Evolutionary conservation across 2,888 invertebrate species (phyloP), one percentile per base, ranked within the genome.

Genomic region (Empis stercorea): DNA sequence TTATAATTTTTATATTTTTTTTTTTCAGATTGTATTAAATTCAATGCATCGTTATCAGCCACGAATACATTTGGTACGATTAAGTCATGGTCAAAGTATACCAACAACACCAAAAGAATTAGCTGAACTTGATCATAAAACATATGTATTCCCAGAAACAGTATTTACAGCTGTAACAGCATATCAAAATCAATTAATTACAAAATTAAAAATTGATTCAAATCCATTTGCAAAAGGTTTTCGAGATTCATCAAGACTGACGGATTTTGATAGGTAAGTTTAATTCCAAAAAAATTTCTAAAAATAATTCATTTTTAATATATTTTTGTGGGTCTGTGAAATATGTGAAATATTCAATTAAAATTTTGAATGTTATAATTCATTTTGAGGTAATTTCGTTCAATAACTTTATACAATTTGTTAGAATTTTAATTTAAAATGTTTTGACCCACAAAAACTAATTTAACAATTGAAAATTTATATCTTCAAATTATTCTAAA

Each of bases 11-110:
- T 27, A 7, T 27, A 9, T 48, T 45, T 40, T 44, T 44, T 30
- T 17, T 32, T 57, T 58, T 11, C 82, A 99, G 97, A 84, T 99
- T 68, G 95, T 99, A 58, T 75, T 99, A 54, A 99, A 99, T 70
- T 97, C 97, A 39, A 99, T 99, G 99, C 97, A 99, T 76, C 87
- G 94, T 63, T 99, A 99, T 71, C 97, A 99, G 70, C 99, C 99
- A 2, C 77, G 97, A 56, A 92, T 99, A 65, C 97, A 99, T 73
- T 74, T 99, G 63, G 92, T 99, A 50, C 82, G 88, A 60, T 79
- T 87, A 67, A 76, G 84, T 55, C 88, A 88, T 57, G 86, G 87
- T 49, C 83, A 87, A 58, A 79, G 79, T 62, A 78, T 80, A 45
- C 83, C 84, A 54, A 81, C 83, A 59, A 76, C 76, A 36, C 73